phyloP scores from a whole-genome alignment of 2,113 vertebrate species.

The Pipra filicauda region DNA sequence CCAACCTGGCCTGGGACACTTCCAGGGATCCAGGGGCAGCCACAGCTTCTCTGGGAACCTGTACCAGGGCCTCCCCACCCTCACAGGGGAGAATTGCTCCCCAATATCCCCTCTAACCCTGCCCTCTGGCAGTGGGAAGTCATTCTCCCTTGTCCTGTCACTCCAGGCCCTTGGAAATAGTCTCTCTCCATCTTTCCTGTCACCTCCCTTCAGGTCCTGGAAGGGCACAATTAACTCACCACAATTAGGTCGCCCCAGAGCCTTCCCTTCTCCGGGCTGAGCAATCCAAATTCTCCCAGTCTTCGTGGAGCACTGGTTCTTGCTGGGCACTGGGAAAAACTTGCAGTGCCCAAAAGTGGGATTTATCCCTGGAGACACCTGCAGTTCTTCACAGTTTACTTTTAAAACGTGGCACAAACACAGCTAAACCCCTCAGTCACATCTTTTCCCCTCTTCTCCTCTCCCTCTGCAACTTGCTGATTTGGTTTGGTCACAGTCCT shows the following conservation, averaged over 20 bases:
- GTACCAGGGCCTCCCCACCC: not conserved
- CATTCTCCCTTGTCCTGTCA: not conserved
- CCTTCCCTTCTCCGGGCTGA: not conserved
- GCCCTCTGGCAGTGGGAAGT: not conserved
- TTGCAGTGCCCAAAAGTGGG: not conserved
- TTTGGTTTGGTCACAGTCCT: not conserved
- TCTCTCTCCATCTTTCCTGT: not conserved
- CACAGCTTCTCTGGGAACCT: not conserved
- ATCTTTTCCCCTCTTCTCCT: not conserved
- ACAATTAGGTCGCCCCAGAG: not conserved
- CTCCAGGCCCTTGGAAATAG: fast-evolving
- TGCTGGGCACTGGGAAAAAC: not conserved
- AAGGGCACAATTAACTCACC: not conserved
- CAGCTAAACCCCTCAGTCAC: not conserved
- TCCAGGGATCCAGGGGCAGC: not conserved
- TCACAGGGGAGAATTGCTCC: not conserved
- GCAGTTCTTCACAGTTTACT: not conserved
- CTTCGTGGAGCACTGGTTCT: not conserved
- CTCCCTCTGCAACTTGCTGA: not conserved
- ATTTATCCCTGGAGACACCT: not conserved
- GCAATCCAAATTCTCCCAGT: not conserved
- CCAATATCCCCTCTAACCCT: not conserved
- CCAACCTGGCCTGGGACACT: not conserved
- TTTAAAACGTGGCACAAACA: not conserved
- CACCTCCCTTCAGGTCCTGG: not conserved